Evolutionary conservation across 1,140 invertebrate species (phyloP).

Genomic region (Drosophila setifemur): DNA sequence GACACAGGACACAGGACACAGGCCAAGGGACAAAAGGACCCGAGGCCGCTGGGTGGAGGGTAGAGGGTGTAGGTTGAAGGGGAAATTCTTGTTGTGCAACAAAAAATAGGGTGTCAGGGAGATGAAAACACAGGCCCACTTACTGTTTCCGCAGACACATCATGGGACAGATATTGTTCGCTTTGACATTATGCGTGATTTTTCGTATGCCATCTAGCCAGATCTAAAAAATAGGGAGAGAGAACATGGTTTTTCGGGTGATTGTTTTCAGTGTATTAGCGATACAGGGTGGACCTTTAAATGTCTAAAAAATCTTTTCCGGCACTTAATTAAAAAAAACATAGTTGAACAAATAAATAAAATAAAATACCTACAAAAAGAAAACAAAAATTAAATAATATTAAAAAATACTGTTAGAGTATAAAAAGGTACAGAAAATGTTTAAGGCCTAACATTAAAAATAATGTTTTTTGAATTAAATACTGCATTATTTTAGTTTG

Average conservation of each 20-base stretch:
- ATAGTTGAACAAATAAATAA: neutral
- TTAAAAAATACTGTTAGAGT: neutral
- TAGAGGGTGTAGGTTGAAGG: neutral
- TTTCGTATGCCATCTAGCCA: constrained; percentile 97
- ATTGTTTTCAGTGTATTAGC: neutral
- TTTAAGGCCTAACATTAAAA: too few species aligned
- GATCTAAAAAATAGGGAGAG: constrained; percentile 86
- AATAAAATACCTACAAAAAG: neutral
- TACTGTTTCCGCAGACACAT: constrained; percentile 99
- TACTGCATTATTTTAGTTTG: too few species aligned
- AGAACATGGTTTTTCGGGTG: constrained; percentile 38
- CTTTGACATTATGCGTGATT: constrained; percentile 99
- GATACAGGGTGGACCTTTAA: neutral
- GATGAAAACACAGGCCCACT: constrained; percentile 84
- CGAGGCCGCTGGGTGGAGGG: neutral
- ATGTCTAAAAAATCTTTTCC: neutral
- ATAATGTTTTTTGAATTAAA: too few species aligned
- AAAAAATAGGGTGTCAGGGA: neutral
- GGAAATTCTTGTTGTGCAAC: neutral
- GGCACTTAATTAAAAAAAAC: too few species aligned
- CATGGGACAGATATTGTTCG: constrained; percentile 99
- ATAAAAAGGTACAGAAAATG: too few species aligned
- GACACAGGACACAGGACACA: neutral
- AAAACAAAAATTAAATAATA: neutral
- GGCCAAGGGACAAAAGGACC: constrained; percentile 4